A percentile compares a stretch with the other conserved stretches of the same genome.
These are phyloP conservation scores for Naso thynnoides DNA, from an alignment of 2,797 vertebrate genomes.

Conservation along the genomic window DNA sequence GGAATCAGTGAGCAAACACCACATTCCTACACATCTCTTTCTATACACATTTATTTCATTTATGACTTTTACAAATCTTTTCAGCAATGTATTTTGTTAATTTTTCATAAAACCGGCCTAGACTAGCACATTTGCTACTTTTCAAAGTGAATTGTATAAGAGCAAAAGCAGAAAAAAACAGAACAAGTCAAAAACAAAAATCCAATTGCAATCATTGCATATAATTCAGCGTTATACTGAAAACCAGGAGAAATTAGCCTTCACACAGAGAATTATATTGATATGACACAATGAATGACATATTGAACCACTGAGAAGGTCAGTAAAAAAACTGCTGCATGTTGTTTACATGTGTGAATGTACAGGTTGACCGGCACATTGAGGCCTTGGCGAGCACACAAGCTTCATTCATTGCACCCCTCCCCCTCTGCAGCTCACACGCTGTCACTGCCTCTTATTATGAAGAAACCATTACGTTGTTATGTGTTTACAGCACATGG, in stretches of 20 bases:
- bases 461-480: constrained; percentile 38
- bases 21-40: constrained; percentile 42
- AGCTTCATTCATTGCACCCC: constrained; percentile 38
- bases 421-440: constrained; percentile 3
- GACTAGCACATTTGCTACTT: constrained; percentile 68
- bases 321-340: constrained; percentile 55
- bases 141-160: constrained; percentile 53
- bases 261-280: constrained; percentile 28
- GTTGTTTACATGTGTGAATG: constrained; percentile 48
- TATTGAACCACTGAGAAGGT: constrained; percentile 40
- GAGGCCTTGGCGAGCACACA: constrained; percentile 36
- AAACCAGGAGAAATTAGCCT: constrained; percentile 15
- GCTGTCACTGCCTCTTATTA: constrained; percentile 35
- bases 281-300: constrained; percentile 45
- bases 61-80: constrained; percentile 74
- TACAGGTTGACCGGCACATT: constrained; percentile 36
- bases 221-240: constrained; percentile 21
- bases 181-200: constrained; percentile 27
- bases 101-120: constrained; percentile 71
- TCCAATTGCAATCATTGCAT: constrained; percentile 19
- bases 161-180: constrained; percentile 42
- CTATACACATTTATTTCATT: constrained; percentile 80
- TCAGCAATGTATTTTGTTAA: constrained; percentile 69
- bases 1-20: constrained; percentile 42
- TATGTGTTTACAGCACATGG: constrained; percentile 29